phyloP scores from a whole-genome alignment of 2,888 invertebrate species.

The Syrista parreyssii region DNA sequence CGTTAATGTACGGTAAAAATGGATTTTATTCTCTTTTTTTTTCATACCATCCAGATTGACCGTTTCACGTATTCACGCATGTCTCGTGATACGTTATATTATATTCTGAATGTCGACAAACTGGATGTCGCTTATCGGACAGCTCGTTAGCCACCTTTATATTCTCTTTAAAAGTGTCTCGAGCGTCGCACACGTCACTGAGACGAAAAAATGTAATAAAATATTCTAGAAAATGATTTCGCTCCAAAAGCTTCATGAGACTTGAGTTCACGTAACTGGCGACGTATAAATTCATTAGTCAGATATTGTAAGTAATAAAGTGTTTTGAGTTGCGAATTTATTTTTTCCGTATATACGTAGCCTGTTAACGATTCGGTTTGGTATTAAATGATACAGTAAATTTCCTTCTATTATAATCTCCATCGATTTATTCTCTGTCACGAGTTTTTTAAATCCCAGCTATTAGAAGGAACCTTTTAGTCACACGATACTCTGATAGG shows the following conservation, averaged over 20 bases:
- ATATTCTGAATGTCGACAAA: background rate
- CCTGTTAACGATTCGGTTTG: background rate
- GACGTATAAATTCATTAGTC: background rate
- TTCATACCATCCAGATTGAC: background rate
- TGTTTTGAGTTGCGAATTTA: constrained; percentile 16
- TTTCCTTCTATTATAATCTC: background rate
- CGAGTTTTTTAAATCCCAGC: background rate
- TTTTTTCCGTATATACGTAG: background rate
- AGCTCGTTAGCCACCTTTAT: constrained; percentile 50
- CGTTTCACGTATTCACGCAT: background rate
- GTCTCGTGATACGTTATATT: background rate
- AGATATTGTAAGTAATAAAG: background rate
- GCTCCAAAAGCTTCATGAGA: background rate
- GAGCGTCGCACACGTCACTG: background rate
- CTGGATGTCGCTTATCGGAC: constrained; percentile 54
- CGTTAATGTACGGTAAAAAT: background rate
- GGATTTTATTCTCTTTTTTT: background rate
- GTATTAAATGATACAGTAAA: background rate
- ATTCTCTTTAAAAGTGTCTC: constrained; percentile 30
- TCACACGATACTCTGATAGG: background rate
- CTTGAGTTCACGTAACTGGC: background rate
- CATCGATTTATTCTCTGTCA: background rate
- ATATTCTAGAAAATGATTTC: background rate
- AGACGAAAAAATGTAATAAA: background rate
- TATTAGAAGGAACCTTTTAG: background rate